Conservation (phyloP, 1,140 invertebrate species). For the Pygmarrhopalites habei region DNA sequence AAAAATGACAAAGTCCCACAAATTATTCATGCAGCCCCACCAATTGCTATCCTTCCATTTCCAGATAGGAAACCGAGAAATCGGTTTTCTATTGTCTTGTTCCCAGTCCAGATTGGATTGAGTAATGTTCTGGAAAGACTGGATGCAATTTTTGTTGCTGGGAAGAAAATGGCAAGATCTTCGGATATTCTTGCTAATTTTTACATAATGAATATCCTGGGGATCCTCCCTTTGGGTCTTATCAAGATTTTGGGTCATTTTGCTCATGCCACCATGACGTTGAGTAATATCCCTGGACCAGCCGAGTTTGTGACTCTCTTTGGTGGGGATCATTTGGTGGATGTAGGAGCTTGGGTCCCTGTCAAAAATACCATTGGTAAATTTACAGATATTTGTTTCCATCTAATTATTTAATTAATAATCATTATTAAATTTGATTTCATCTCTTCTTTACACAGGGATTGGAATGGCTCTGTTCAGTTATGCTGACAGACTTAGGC, state of each 20-base stretch:
- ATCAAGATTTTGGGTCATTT: constrained; percentile 22
- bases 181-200: constrained; percentile 30
- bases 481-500: constrained; percentile 22
- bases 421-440: not conserved
- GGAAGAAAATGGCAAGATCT: constrained; percentile 15
- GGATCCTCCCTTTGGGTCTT: constrained; percentile 20
- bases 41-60: constrained; percentile 32
- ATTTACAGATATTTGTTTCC: not conserved
- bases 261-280: constrained; percentile 25
- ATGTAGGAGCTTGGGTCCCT: constrained; percentile 35
- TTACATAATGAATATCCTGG: constrained; percentile 26
- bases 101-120: constrained; percentile 26
- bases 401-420: not conserved
- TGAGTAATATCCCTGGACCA: constrained; percentile 36
- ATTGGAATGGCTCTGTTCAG: constrained; percentile 30
- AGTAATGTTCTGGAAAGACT: constrained; percentile 26
- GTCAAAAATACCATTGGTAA: constrained; percentile 33
- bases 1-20: constrained; percentile 23
- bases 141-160: constrained; percentile 2
- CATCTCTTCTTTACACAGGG: constrained; percentile 14
- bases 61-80: constrained; percentile 27
- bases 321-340: constrained; percentile 28
- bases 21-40: constrained; percentile 28
- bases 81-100: constrained; percentile 22
- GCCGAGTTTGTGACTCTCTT: constrained; percentile 29